These are phyloP conservation scores for Tetramorium alpestre DNA, from an alignment of 1,140 invertebrate genomes.

Conservation along the genomic window DNA sequence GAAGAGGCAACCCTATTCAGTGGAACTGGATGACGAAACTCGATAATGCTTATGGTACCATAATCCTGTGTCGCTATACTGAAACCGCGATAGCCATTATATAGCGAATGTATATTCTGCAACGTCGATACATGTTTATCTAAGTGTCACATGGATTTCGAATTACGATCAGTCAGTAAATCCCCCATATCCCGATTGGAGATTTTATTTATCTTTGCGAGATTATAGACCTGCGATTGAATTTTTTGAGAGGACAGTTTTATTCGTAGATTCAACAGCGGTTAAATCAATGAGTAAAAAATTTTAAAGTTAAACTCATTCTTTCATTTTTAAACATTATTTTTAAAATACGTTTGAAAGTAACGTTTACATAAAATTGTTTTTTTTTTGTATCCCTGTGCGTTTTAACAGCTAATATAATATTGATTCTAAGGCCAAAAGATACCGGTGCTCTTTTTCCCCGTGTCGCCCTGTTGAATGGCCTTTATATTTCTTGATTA, in stretches of 20 bases:
- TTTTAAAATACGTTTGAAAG: background rate
- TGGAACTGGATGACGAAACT: conserved; percentile 39
- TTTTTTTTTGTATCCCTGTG: conserved; percentile 14
- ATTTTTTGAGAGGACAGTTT: background rate
- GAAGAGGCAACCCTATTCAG: conserved; percentile 1
- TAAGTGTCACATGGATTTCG: conserved; percentile 22
- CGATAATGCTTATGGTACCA: conserved; percentile 55
- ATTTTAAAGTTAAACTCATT: background rate
- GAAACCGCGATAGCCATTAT: conserved; percentile 40
- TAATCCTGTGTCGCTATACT: conserved; percentile 41
- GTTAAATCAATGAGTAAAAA: background rate
- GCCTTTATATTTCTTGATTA: conserved; percentile 8
- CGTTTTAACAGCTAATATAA: background rate
- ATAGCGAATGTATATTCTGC: conserved; percentile 57
- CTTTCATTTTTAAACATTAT: background rate
- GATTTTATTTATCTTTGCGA: background rate
- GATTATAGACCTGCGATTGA: background rate
- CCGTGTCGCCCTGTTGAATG: background rate
- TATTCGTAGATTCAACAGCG: background rate
- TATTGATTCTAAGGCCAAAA: background rate
- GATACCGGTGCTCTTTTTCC: background rate
- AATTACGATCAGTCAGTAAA: background rate
- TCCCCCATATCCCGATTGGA: background rate
- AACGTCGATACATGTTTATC: conserved; percentile 58
- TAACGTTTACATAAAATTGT: background rate